Conservation (phyloP, 1,140 invertebrate species). For the Rhynchophorus ferrugineus region DNA sequence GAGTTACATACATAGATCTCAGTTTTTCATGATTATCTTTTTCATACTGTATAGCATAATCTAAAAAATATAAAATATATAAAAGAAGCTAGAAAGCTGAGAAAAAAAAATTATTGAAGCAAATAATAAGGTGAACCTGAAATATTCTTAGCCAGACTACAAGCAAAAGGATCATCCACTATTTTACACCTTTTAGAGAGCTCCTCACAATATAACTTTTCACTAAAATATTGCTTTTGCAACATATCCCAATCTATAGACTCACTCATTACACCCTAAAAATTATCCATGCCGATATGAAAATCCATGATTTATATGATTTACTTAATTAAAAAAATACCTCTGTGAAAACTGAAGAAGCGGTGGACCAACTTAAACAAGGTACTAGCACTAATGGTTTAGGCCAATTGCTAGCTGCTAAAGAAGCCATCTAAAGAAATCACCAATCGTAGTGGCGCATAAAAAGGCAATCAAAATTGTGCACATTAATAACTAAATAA, state of each 20-base stretch:
- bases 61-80: slow-evolving; percentile 8
- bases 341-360: slow-evolving; percentile 90
- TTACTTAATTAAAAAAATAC: slow-evolving; percentile 43
- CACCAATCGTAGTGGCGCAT: slow-evolving; percentile 13
- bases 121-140: too few relatives aligned
- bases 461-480: slow-evolving; percentile 6
- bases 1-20: slow-evolving; percentile 24
- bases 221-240: slow-evolving; percentile 81
- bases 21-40: slow-evolving; percentile 12
- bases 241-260: slow-evolving; percentile 91
- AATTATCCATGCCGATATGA: slow-evolving; percentile 7
- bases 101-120: too few relatives aligned
- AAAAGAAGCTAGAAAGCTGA: too few relatives aligned
- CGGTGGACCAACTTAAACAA: slow-evolving; percentile 95
- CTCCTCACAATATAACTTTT: slow-evolving; percentile 73
- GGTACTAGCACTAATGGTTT: slow-evolving; percentile 89
- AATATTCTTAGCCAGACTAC: slow-evolving; percentile 26
- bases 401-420: slow-evolving; percentile 91
- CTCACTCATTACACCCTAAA: slow-evolving; percentile 85
- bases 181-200: slow-evolving; percentile 59
- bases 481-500: slow-evolving; percentile 11
- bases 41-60: slow-evolving; percentile 16
- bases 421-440: slow-evolving; percentile 80
- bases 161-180: slow-evolving; percentile 37
- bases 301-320: background rate